Conservation (phyloP, 2,113 vertebrate genomes). For the Amphilophus citrinellus region DNA sequence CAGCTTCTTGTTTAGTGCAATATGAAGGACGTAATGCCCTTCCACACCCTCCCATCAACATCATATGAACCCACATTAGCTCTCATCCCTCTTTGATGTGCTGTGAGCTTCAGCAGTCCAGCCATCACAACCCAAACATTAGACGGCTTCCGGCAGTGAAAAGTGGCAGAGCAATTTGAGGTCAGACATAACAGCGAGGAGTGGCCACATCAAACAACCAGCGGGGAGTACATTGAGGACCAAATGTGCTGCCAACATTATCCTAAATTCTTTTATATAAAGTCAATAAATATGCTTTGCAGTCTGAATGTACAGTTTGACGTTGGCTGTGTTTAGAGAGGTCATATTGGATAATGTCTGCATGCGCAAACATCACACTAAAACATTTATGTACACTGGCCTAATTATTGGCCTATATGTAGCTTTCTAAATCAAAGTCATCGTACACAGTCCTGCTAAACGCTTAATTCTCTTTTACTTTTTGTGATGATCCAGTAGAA, state of each 20-base stretch:
- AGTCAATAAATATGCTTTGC: conserved; percentile 27
- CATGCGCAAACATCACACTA: not conserved
- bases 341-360: conserved; percentile 2
- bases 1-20: conserved; percentile 44
- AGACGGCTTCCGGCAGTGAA: conserved; percentile 53
- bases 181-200: conserved; percentile 60
- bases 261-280: conserved; percentile 31
- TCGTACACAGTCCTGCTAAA: not conserved
- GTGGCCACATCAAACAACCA: conserved; percentile 59
- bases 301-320: conserved; percentile 19
- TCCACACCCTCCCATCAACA: conserved; percentile 53
- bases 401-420: not conserved
- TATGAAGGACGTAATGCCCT: conserved; percentile 60
- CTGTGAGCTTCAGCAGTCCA: conserved; percentile 41
- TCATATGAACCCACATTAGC: conserved; percentile 59
- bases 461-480: not conserved
- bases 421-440: not conserved
- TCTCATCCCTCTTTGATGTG: conserved; percentile 60
- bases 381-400: not conserved
- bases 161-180: conserved; percentile 62
- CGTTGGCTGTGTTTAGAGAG: conserved; percentile 1
- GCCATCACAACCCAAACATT: conserved; percentile 60
- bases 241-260: conserved; percentile 46
- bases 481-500: not conserved
- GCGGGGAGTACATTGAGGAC: conserved; percentile 50